Evolutionary conservation across 2,797 vertebrate genomes (phyloP).

Genomic region (Champsocephalus esox): DNA sequence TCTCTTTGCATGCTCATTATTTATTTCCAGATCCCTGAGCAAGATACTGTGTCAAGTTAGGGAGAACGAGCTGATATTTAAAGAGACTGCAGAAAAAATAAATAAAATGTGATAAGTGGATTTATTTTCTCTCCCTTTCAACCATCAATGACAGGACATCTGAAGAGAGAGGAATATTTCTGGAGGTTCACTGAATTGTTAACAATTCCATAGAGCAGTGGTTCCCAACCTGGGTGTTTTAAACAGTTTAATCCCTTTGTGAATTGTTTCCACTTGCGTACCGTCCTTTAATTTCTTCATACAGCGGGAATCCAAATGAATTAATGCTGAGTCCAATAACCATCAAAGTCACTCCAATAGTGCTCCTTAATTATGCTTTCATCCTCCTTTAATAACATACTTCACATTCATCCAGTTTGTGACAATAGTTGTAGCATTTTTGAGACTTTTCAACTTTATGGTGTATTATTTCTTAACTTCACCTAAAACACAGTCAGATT

Average conservation of each 20-base stretch:
- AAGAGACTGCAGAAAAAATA: slow-evolving; percentile 9
- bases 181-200: slow-evolving; percentile 24
- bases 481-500: slow-evolving; percentile 2
- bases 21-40: slow-evolving; percentile 10
- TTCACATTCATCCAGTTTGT: too few species aligned
- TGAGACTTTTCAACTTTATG: too few species aligned
- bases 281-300: too few species aligned
- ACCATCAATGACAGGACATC: slow-evolving; percentile 13
- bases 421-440: too few species aligned
- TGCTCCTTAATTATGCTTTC: too few species aligned
- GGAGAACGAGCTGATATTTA: neutral
- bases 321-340: too few species aligned
- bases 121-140: slow-evolving; percentile 11
- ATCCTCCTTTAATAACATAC: too few species aligned
- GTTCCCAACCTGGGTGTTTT: too few species aligned
- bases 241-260: too few species aligned
- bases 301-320: too few species aligned
- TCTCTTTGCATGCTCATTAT: slow-evolving; percentile 1
- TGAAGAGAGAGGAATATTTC: slow-evolving; percentile 18
- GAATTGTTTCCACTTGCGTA: too few species aligned
- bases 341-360: too few species aligned
- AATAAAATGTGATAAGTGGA: slow-evolving; percentile 5
- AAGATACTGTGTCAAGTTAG: neutral
- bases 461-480: neutral
- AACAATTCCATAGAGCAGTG: neutral